phyloP scores from a whole-genome alignment of 92 coral and sea anemone species.

The Galaxea fascicularis region DNA sequence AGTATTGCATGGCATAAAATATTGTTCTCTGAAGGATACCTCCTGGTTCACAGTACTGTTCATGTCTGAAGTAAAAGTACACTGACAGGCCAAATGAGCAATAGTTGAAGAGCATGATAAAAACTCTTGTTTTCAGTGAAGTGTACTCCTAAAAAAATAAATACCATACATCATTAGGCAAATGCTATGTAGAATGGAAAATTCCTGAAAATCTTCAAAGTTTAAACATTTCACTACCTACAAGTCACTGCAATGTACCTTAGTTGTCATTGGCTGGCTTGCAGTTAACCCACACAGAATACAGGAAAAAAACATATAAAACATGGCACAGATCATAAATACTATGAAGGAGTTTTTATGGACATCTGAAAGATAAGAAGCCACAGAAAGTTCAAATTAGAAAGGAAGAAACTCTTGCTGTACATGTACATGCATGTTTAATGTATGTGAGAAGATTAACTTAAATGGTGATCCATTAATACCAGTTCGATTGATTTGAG shows the following conservation, averaged over 20 bases:
- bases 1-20: not conserved
- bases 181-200: not conserved
- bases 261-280: constrained; percentile 69
- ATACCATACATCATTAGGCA: not conserved
- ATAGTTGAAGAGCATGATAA: constrained; percentile 71
- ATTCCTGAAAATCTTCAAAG: too few species aligned
- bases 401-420: too few species aligned
- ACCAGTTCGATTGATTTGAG: too few species aligned
- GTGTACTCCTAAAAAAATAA: constrained; percentile 63
- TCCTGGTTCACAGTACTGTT: constrained; percentile 95
- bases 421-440: too few species aligned
- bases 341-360: constrained; percentile 89
- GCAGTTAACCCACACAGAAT: constrained; percentile 73
- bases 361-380: constrained; percentile 61
- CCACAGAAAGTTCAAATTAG: not conserved
- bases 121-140: constrained; percentile 73
- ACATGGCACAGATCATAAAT: constrained; percentile 84
- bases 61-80: constrained; percentile 91
- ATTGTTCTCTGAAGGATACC: constrained; percentile 82
- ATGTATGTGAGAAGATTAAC: too few species aligned
- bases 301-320: constrained; percentile 85
- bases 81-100: constrained; percentile 88
- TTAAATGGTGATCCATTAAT: too few species aligned
- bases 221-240: too few species aligned
- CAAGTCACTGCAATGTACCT: too few species aligned